Conservation (phyloP, 2,888 invertebrate genomes). For the Coleophora deauratella region DNA sequence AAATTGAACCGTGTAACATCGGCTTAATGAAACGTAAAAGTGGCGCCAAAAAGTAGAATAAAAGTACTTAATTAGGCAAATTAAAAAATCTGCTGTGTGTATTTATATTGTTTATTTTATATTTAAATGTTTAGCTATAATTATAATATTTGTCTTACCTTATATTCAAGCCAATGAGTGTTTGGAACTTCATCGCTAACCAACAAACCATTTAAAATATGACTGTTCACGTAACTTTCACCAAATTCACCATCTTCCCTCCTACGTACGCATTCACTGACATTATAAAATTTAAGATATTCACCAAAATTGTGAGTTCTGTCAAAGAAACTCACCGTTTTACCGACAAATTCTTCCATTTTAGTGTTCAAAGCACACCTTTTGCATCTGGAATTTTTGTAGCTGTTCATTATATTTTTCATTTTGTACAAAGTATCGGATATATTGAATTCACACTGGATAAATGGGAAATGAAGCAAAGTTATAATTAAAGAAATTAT, state of each 20-base stretch:
- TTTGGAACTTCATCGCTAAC: slow-evolving; percentile 37
- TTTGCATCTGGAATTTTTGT: slow-evolving; percentile 21
- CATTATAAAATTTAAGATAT: slow-evolving; percentile 29
- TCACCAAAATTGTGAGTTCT: slow-evolving; percentile 33
- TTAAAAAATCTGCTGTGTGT: too few species aligned
- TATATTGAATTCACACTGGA: slow-evolving; percentile 24
- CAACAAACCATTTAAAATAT: slow-evolving; percentile 37
- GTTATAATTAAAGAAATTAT: slow-evolving; percentile 23
- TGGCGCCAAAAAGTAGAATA: too few species aligned
- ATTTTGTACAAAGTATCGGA: slow-evolving; percentile 30
- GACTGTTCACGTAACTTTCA: slow-evolving; percentile 25
- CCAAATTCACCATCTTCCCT: slow-evolving; percentile 13
- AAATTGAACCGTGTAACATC: too few species aligned
- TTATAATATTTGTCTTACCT: too few species aligned
- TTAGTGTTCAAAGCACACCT: slow-evolving; percentile 21
- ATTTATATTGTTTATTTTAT: too few species aligned
- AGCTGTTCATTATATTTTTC: slow-evolving; percentile 25
- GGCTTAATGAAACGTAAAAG: too few species aligned
- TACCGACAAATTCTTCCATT: slow-evolving; percentile 24
- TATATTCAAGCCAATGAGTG: slow-evolving; percentile 54
- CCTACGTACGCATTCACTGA: slow-evolving; percentile 34
- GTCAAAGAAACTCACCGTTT: slow-evolving; percentile 29
- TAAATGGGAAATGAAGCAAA: slow-evolving; percentile 25
- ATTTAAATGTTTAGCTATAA: too few species aligned
- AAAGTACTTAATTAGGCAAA: too few species aligned